phyloP scores from a whole-genome alignment of 2,888 invertebrate genomes.

The Torymus tubicola region DNA sequence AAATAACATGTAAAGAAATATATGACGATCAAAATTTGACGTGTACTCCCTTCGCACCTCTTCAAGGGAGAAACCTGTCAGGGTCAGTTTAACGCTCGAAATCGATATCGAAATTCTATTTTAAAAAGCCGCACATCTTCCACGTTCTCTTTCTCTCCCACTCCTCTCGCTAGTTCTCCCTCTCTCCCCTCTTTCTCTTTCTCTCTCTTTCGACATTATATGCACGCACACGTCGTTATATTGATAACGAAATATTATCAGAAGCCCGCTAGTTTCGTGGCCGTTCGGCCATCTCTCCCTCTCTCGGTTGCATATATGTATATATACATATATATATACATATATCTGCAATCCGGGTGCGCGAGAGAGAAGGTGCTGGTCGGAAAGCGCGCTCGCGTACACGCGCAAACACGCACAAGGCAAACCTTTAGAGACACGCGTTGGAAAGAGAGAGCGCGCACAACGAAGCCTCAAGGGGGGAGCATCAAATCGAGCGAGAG shows the following conservation, averaged over 20 bases:
- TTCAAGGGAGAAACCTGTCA: slow-evolving; percentile 22
- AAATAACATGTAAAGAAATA: too few relatives aligned
- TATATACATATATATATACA: too few relatives aligned
- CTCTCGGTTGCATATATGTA: slow-evolving; percentile 6
- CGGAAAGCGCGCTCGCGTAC: slow-evolving; percentile 51
- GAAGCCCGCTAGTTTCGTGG: slow-evolving; percentile 51
- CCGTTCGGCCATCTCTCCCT: slow-evolving; percentile 6
- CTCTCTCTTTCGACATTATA: slow-evolving; percentile 40
- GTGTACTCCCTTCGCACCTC: not conserved
- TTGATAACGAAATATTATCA: slow-evolving; percentile 56
- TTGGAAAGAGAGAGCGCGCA: slow-evolving; percentile 55
- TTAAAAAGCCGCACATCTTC: slow-evolving; percentile 29
- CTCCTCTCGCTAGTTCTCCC: not conserved
- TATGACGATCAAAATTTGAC: too few relatives aligned
- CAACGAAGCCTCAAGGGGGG: slow-evolving; percentile 30
- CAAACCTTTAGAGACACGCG: slow-evolving; percentile 42
- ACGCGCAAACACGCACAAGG: slow-evolving; percentile 8
- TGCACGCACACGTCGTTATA: slow-evolving; percentile 42
- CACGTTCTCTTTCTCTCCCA: slow-evolving; percentile 9
- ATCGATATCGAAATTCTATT: slow-evolving; percentile 51
- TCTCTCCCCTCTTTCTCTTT: slow-evolving; percentile 11
- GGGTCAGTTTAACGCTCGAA: slow-evolving; percentile 4
- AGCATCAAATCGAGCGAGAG: slow-evolving; percentile 51
- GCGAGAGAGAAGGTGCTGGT: slow-evolving; percentile 55
- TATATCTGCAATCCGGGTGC: slow-evolving; percentile 47